Conservation (phyloP, 2,797 vertebrate genomes). For the Labroides dimidiatus region DNA sequence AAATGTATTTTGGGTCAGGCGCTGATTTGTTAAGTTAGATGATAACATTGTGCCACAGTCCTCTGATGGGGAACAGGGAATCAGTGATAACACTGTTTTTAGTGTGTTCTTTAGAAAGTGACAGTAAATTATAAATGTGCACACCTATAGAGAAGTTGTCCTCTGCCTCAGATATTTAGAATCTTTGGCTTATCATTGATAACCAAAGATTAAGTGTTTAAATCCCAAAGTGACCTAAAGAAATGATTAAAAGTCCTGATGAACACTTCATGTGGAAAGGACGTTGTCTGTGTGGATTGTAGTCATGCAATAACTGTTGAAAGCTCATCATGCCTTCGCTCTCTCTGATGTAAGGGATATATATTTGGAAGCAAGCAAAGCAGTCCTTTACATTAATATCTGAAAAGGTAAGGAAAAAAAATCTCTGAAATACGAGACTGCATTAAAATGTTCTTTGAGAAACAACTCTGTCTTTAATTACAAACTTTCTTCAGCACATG, state of each 20-base stretch:
- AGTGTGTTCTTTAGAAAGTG: not conserved
- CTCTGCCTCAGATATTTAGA: not conserved
- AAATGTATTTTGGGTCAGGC: not conserved
- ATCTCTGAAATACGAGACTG: conserved; percentile 74
- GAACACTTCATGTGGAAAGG: conserved; percentile 30
- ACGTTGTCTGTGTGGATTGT: conserved; percentile 25
- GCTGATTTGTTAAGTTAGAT: not conserved
- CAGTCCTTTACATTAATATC: conserved; percentile 83
- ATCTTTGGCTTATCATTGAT: not conserved
- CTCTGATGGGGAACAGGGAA: not conserved
- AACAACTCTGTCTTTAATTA: conserved; percentile 60
- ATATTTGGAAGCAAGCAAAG: conserved; percentile 86
- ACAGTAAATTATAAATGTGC: not conserved
- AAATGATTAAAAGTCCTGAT: conserved; percentile 4
- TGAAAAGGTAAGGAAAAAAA: conserved; percentile 81
- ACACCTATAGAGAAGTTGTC: conserved; percentile 12
- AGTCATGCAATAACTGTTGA: conserved; percentile 57
- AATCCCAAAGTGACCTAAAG: not conserved
- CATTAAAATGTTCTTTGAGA: conserved; percentile 79
- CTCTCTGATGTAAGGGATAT: conserved; percentile 80
- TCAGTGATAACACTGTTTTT: not conserved
- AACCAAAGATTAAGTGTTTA: not conserved
- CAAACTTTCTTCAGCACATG: conserved; percentile 55
- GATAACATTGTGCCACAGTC: not conserved
- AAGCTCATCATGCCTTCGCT: conserved; percentile 56